These are phyloP conservation scores for Lasiurus borealis DNA, from an alignment of 2,113 vertebrate species.

Conservation along the genomic window DNA sequence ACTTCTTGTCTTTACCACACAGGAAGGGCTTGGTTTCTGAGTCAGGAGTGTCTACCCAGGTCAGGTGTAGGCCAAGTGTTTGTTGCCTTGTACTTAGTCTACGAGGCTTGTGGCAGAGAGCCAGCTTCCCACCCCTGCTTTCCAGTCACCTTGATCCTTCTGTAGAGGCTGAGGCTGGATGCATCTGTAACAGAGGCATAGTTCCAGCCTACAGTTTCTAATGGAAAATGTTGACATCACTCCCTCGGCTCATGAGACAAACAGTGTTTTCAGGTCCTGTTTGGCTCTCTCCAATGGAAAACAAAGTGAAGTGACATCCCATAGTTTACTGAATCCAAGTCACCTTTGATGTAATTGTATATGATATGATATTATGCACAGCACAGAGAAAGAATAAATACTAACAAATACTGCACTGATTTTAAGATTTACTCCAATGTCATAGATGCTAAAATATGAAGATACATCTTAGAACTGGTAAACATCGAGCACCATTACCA, in stretches of 20 bases:
- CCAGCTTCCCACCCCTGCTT: neutral
- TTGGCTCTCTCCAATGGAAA: neutral
- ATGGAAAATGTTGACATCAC: neutral
- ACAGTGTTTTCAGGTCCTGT: neutral
- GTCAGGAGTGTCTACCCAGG: neutral
- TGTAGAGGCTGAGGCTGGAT: neutral
- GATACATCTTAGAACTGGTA: neutral
- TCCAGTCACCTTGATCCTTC: neutral
- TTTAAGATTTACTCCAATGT: slow-evolving; percentile 4
- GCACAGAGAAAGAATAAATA: neutral
- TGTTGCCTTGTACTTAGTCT: neutral
- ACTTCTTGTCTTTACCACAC: slow-evolving; percentile 50
- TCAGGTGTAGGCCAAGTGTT: neutral
- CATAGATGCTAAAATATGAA: neutral
- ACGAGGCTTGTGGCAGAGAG: neutral
- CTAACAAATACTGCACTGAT: neutral
- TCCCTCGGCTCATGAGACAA: neutral
- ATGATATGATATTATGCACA: too few relatives aligned
- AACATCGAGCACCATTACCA: neutral
- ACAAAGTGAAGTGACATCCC: neutral
- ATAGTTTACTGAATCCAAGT: neutral
- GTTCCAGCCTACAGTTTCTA: neutral
- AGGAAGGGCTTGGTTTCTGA: slow-evolving; percentile 5
- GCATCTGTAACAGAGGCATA: neutral
- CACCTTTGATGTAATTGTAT: neutral